Conservation (phyloP, 2,113 vertebrate species). For the Cavia porcellus region DNA sequence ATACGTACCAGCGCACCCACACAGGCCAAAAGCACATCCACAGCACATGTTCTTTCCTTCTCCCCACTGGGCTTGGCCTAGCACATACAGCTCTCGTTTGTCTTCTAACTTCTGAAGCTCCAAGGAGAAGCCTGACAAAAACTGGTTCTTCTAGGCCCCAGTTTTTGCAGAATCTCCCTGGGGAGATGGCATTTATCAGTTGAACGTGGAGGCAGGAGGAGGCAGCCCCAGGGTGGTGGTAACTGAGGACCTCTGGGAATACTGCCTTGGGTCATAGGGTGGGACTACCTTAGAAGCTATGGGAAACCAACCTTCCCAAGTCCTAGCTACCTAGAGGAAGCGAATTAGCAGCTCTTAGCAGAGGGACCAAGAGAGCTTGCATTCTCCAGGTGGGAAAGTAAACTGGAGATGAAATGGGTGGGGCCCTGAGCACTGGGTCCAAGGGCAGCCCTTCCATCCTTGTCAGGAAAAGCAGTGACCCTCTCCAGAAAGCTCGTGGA, state of each 20-base stretch:
- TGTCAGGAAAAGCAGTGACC: not conserved
- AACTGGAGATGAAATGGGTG: not conserved
- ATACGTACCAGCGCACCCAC: not conserved
- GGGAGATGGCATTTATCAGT: no score
- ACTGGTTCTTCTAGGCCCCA: not conserved
- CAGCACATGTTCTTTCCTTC: no score
- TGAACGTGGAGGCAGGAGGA: no score
- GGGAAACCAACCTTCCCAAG: not conserved
- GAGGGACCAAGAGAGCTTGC: not conserved
- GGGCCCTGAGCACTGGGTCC: not conserved
- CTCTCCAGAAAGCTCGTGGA: no score
- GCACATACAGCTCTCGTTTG: no score
- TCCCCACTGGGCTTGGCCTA: fast-evolving
- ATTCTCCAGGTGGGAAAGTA: not conserved
- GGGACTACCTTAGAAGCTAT: not conserved
- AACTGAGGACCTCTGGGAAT: not conserved
- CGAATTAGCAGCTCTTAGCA: not conserved
- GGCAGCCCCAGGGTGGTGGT: not conserved
- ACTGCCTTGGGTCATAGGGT: no score
- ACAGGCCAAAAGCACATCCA: not conserved
- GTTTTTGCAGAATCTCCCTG: not conserved
- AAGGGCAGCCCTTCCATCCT: fast-evolving
- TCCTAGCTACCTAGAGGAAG: fast-evolving
- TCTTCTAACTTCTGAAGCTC: not conserved
- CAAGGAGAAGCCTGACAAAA: not conserved